phyloP scores from a whole-genome alignment of 2,797 vertebrate species.

The Uromys caudimaculatus region DNA sequence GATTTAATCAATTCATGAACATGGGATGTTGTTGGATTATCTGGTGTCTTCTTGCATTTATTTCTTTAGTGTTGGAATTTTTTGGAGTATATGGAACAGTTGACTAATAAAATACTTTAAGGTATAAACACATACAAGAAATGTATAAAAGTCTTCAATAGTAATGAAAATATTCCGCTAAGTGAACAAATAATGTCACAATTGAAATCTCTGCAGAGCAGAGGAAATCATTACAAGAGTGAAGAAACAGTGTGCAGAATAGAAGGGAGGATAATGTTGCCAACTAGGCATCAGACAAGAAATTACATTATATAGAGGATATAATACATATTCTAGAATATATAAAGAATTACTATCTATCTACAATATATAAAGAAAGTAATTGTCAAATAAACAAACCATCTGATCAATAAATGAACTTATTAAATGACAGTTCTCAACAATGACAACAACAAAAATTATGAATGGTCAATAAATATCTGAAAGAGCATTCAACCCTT shows the following conservation, averaged over 20 bases:
- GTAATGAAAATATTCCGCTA: background rate
- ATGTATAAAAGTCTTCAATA: background rate
- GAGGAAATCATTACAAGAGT: background rate
- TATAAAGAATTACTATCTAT: background rate
- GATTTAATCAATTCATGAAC: background rate
- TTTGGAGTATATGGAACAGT: background rate
- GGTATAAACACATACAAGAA: background rate
- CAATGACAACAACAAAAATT: background rate
- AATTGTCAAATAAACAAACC: background rate
- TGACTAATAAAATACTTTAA: background rate
- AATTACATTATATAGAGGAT: background rate
- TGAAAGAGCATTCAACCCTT: background rate
- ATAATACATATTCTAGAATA: background rate
- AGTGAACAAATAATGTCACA: no score
- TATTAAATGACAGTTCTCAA: background rate
- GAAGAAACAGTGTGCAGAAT: background rate
- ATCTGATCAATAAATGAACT: background rate
- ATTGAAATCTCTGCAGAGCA: background rate
- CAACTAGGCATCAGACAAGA: background rate
- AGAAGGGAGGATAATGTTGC: background rate
- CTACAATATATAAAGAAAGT: background rate
- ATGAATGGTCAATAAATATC: background rate
- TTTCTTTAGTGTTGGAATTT: background rate
- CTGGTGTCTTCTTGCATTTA: background rate
- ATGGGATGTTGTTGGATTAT: background rate